Conservation (phyloP, 2,113 vertebrate genomes). For the Albula goreensis region DNA sequence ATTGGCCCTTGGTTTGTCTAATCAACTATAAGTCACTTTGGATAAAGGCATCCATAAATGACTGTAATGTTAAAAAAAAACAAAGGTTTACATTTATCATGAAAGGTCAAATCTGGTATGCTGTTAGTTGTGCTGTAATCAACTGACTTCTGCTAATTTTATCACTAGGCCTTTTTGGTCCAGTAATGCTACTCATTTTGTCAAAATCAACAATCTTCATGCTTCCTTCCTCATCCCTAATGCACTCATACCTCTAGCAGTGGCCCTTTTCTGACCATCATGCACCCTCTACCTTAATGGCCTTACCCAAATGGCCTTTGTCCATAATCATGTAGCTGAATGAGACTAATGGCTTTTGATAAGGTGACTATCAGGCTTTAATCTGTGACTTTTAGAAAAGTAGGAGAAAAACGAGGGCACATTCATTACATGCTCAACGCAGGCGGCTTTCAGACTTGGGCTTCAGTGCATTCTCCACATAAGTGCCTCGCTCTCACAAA, state of each 20-base stretch:
- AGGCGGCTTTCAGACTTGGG: no score
- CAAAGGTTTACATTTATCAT: background rate
- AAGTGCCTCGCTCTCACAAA: no score
- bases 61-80: no score
- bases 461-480: no score
- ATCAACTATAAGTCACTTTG: background rate
- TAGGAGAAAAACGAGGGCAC: no score
- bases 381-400: background rate
- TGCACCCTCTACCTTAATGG: background rate
- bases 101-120: background rate
- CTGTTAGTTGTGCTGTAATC: background rate
- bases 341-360: background rate
- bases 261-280: background rate
- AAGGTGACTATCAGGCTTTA: background rate
- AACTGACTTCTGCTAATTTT: background rate
- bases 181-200: background rate
- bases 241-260: background rate
- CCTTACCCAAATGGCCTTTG: background rate
- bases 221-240: background rate
- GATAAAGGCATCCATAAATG: background rate
- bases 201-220: background rate
- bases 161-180: background rate
- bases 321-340: background rate
- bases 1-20: no score
- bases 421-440: no score